phyloP scores from a whole-genome alignment of 2,113 vertebrate genomes.

The Nanorana parkeri region DNA sequence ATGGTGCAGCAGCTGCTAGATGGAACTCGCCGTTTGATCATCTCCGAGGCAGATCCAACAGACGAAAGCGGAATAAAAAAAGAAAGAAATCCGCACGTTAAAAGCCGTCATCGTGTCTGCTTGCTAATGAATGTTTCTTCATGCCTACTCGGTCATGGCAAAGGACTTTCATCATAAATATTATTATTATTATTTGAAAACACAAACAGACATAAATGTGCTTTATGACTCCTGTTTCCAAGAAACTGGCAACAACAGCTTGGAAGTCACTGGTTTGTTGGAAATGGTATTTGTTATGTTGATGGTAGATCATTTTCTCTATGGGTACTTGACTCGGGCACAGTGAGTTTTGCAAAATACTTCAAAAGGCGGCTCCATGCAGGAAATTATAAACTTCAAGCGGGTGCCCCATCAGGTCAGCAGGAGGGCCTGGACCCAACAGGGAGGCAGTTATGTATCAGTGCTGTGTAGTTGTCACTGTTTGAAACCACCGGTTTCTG shows the following conservation, averaged over 20 bases:
- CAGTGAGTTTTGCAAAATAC: too few relatives aligned
- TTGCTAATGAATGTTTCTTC: background rate
- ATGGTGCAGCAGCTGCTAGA: slow-evolving; percentile 11
- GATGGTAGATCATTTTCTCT: background rate
- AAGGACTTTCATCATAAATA: slow-evolving; percentile 32
- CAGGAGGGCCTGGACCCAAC: too few relatives aligned
- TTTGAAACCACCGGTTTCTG: too few relatives aligned
- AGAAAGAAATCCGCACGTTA: too few relatives aligned
- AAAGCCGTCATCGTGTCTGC: too few relatives aligned
- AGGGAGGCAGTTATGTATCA: too few relatives aligned
- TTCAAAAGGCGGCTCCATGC: too few relatives aligned
- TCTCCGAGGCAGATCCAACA: slow-evolving; percentile 22
- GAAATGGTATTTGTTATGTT: background rate
- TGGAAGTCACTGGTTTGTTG: slow-evolving; percentile 29
- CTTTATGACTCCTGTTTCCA: slow-evolving; percentile 6
- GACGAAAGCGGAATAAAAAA: background rate
- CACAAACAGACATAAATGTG: slow-evolving; percentile 18
- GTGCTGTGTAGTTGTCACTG: too few relatives aligned
- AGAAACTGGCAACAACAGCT: slow-evolving; percentile 11
- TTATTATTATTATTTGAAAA: background rate
- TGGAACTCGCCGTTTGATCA: slow-evolving; percentile 26
- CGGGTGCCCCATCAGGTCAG: too few relatives aligned
- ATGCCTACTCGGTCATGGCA: background rate
- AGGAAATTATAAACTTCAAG: too few relatives aligned
- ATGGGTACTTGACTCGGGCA: background rate